Evolutionary conservation across 2,888 invertebrate genomes (phyloP).

Genomic region (Camponotus fellah): DNA sequence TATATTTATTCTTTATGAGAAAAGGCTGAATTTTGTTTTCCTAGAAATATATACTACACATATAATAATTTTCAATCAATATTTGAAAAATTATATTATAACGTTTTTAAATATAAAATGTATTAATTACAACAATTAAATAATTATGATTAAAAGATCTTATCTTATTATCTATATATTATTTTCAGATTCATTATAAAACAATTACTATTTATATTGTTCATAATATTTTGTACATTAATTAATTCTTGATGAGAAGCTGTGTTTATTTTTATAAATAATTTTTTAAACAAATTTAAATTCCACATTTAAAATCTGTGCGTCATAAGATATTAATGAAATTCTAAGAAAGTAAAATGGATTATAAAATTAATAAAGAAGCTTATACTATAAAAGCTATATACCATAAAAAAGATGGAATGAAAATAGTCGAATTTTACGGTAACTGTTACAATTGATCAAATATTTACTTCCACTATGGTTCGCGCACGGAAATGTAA

Average conservation of each 20-base stretch:
- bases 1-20: neutral
- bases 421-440: neutral
- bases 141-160: neutral
- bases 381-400: too few relatives aligned
- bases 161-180: neutral
- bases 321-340: neutral
- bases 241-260: conserved; percentile 5
- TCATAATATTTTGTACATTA: neutral
- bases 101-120: neutral
- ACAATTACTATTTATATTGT: neutral
- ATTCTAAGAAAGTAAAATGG: neutral
- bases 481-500: conserved; percentile 20
- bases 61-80: neutral
- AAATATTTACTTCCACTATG: conserved; percentile 18
- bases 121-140: neutral
- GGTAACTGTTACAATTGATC: conserved; percentile 19
- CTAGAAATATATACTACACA: neutral
- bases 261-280: neutral
- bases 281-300: neutral
- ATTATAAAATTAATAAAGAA: neutral
- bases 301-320: neutral
- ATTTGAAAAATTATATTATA: neutral
- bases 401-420: neutral
- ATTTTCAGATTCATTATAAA: neutral
- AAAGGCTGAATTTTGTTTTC: conserved; percentile 4